These are phyloP conservation scores for Eptesicus fuscus DNA, from an alignment of 2,113 vertebrate genomes.

Conservation along the genomic window DNA sequence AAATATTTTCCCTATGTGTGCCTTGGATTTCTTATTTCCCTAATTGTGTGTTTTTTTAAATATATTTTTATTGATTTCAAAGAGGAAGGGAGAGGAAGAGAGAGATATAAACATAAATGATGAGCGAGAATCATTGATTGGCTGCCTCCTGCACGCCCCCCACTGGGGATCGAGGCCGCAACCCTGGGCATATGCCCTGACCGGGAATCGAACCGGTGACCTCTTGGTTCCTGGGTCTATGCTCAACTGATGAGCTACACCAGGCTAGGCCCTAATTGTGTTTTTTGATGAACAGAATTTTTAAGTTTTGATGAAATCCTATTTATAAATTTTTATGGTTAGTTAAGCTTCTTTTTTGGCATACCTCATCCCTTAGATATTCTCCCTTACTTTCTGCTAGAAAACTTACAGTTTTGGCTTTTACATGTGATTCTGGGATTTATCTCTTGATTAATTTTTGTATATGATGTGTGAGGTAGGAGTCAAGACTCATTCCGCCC, in stretches of 20 bases:
- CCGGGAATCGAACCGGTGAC: too few relatives aligned
- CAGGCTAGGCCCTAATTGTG: background rate
- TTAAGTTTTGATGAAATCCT: background rate
- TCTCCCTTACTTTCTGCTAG: background rate
- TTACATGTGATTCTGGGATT: background rate
- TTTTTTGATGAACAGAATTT: slow-evolving; percentile 1
- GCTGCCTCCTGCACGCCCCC: too few relatives aligned
- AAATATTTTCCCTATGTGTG: background rate
- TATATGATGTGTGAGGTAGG: background rate
- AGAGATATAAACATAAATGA: too few relatives aligned
- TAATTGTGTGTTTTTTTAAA: background rate
- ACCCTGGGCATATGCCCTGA: too few relatives aligned
- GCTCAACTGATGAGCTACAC: too few relatives aligned
- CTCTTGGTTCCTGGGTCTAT: too few relatives aligned
- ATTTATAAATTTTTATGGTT: background rate
- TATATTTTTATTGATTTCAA: too few relatives aligned
- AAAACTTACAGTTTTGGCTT: background rate
- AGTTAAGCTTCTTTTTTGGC: background rate
- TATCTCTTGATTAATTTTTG: background rate
- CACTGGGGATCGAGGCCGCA: too few relatives aligned
- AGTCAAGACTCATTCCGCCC: background rate
- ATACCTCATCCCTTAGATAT: background rate
- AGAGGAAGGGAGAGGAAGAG: too few relatives aligned
- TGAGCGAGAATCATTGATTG: too few relatives aligned
- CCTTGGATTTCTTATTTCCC: background rate